Evolutionary conservation across 1,140 invertebrate genomes (phyloP), one percentile per base, ranked within the genome.

Genomic region (Tetramorium alpestre): DNA sequence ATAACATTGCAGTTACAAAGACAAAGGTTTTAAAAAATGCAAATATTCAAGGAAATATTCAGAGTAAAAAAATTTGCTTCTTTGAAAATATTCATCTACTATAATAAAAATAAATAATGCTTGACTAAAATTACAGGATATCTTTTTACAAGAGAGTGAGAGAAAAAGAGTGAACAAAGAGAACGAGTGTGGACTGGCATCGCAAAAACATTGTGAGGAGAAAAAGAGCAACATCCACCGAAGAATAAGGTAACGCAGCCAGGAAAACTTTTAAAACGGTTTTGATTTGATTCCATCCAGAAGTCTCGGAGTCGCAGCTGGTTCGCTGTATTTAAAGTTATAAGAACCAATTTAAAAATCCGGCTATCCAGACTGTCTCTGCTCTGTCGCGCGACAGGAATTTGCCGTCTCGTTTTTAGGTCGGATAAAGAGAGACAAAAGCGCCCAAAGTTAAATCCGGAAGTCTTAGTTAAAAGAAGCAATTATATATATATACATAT

Each of bases 281-380:
- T 92, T 87, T 91, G 90, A 94, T 94, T 93, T 92, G 89, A 93
- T 93, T 92, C 90, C 85, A 54, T 58, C 82, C 72, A 33, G n/a
- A 56, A 75, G 33, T 75, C 80, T 58, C 41, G 67, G 18, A 65
- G 62, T 70, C 62, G 69, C 65, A 80, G 49, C 51, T 76, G 60
- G 33, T 65, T 85, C 70, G 80, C 62, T 88, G 88, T 93, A 92
- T 93, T 94, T 92, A 94, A 94, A 94, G 90, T 94, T 94, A 93
- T 94, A 94, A 94, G 93, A 94, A 94, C 89, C 93, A 94, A 94
- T 94, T 94, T 94, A 94, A 94, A 94, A 94, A 94, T 94, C 88
- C 87, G 70, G 56, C 84, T 86, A 82, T 86, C n/a, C 67, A 70
- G 86, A 77, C 56, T 38, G 51, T 33, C 54, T 86, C 25, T 70